A percentile compares a stretch with the other conserved stretches of the same genome.
Conservation (phyloP, 2,888 invertebrate species). For the Pyrochroa serraticornis region DNA sequence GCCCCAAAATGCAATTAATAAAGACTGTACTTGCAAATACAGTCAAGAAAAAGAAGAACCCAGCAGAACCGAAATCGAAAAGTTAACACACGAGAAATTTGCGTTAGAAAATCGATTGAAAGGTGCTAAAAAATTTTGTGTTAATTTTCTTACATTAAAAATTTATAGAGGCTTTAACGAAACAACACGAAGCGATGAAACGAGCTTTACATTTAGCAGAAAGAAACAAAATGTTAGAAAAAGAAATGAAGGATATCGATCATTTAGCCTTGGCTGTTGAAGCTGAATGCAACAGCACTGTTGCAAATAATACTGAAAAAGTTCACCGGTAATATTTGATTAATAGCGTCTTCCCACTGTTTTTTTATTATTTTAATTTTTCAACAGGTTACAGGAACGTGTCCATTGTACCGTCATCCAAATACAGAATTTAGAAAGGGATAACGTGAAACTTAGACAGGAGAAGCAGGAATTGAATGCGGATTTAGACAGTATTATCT, state of each 20-base stretch:
- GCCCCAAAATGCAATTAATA: slow-evolving; percentile 66
- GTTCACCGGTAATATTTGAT: slow-evolving; percentile 51
- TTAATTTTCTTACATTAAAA: slow-evolving; percentile 3
- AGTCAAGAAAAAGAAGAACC: slow-evolving; percentile 58
- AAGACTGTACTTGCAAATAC: slow-evolving; percentile 70
- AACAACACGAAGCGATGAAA: slow-evolving; percentile 83
- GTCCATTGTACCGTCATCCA: slow-evolving; percentile 58
- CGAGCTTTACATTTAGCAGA: slow-evolving; percentile 76
- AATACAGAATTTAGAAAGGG: slow-evolving; percentile 60
- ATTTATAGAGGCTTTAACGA: slow-evolving; percentile 62
- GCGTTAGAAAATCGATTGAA: slow-evolving; percentile 63
- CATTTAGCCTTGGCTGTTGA: slow-evolving; percentile 76
- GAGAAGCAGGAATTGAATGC: slow-evolving; percentile 58
- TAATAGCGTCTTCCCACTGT: no score
- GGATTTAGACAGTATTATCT: slow-evolving; percentile 59
- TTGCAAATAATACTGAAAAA: slow-evolving; percentile 65
- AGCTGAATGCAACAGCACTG: slow-evolving; percentile 74
- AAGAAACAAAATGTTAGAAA: slow-evolving; percentile 72
- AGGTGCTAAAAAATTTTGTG: slow-evolving; percentile 46
- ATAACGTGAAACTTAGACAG: slow-evolving; percentile 57
- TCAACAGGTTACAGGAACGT: slow-evolving; percentile 56
- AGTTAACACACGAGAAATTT: slow-evolving; percentile 66
- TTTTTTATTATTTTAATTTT: slow-evolving; percentile 15
- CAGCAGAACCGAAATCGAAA: slow-evolving; percentile 64
- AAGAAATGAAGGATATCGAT: slow-evolving; percentile 75